Evolutionary conservation across 2,888 invertebrate genomes (phyloP).

Genomic region (Volucella inanis): DNA sequence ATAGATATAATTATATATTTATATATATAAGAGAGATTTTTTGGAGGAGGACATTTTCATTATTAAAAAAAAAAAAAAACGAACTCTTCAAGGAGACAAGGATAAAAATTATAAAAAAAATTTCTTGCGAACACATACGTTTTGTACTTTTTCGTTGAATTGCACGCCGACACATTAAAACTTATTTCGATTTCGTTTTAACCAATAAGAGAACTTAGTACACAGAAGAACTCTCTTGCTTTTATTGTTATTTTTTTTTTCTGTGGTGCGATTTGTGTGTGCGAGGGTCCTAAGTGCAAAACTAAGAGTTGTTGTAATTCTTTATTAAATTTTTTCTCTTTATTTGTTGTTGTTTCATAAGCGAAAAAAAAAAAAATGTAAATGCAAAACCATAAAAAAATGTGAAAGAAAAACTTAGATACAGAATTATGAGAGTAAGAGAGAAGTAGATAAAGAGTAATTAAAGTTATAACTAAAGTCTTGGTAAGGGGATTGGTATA

Average conservation of each 20-base stretch:
- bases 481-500: slow-evolving; percentile 85
- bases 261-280: slow-evolving; percentile 72
- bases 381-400: slow-evolving; percentile 71
- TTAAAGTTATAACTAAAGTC: slow-evolving; percentile 19
- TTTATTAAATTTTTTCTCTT: slow-evolving; percentile 69
- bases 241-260: slow-evolving; percentile 47
- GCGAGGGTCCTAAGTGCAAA: slow-evolving; percentile 75
- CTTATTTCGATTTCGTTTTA: slow-evolving; percentile 42
- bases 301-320: slow-evolving; percentile 71
- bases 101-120: slow-evolving; percentile 54
- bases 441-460: slow-evolving; percentile 72
- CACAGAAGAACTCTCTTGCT: slow-evolving; percentile 66
- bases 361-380: slow-evolving; percentile 75
- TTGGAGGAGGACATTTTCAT: slow-evolving; percentile 53
- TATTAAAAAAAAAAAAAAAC: slow-evolving; percentile 50
- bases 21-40: slow-evolving; percentile 34
- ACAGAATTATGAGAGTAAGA: slow-evolving; percentile 76
- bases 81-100: slow-evolving; percentile 69
- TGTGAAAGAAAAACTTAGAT: slow-evolving; percentile 58
- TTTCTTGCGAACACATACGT: slow-evolving; percentile 72
- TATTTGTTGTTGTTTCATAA: slow-evolving; percentile 66
- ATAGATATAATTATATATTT: slow-evolving; percentile 27
- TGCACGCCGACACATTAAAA: slow-evolving; percentile 67
- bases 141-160: slow-evolving; percentile 65
- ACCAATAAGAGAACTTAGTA: slow-evolving; percentile 62